Conservation (phyloP, 2,888 invertebrate species). For the Aelia acuminata region DNA sequence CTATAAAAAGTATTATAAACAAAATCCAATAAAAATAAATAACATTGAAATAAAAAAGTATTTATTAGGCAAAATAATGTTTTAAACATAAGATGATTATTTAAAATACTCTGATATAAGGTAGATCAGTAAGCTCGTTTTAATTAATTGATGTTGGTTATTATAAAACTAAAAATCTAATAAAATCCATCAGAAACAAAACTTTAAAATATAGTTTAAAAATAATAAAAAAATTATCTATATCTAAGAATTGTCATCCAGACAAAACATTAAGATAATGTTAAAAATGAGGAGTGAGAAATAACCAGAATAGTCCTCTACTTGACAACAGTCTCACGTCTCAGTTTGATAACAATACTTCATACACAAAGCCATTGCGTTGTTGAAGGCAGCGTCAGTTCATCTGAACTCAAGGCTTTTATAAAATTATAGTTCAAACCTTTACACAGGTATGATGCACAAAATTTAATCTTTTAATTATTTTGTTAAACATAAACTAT, state of each 20-base stretch:
- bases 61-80: no score
- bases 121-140: no score
- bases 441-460: not conserved
- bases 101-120: no score
- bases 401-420: not conserved
- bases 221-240: slow-evolving; percentile 50
- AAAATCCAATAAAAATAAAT: no score
- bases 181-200: slow-evolving; percentile 34
- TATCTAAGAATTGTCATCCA: slow-evolving; percentile 32
- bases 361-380: not conserved
- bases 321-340: slow-evolving; percentile 28
- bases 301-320: slow-evolving; percentile 3
- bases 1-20: no score
- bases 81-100: no score
- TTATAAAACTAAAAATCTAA: not conserved
- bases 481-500: not conserved
- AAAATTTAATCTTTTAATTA: not conserved
- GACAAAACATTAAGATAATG: slow-evolving; percentile 8
- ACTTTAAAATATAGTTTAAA: slow-evolving; percentile 34
- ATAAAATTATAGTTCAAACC: slow-evolving; percentile 30
- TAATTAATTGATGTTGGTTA: no score
- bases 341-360: slow-evolving; percentile 38
- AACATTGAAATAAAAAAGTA: no score
- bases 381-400: not conserved
- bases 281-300: slow-evolving; percentile 30